A percentile compares a stretch with the other conserved stretches of the same genome.
These are phyloP conservation scores for Athalia rosae DNA, from an alignment of 2,888 invertebrate genomes.

Conservation along the genomic window DNA sequence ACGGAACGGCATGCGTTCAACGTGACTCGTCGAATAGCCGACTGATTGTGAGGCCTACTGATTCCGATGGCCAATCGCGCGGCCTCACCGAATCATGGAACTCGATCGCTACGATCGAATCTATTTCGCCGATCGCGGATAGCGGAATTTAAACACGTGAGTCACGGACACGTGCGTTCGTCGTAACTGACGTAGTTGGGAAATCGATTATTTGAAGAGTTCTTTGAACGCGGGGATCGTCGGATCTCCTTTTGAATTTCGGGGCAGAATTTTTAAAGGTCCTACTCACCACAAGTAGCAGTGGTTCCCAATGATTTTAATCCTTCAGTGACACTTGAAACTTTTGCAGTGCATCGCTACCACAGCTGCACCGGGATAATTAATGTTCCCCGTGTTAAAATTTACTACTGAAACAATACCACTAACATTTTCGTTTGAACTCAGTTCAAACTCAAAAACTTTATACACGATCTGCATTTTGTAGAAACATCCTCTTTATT, in stretches of 20 bases:
- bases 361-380: not conserved
- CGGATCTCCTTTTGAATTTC: no score
- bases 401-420: not conserved
- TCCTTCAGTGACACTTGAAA: slow-evolving; percentile 60
- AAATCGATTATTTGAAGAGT: no score
- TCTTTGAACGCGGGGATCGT: no score
- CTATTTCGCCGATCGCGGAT: no score
- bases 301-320: slow-evolving; percentile 65
- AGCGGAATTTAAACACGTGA: no score
- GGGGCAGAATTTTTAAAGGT: no score
- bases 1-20: not conserved
- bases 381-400: not conserved
- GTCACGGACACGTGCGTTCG: no score
- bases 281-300: slow-evolving; percentile 69
- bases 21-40: not conserved
- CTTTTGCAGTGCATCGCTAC: slow-evolving; percentile 6
- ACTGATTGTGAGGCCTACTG: not conserved
- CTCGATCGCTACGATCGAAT: no score
- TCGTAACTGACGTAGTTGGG: no score
- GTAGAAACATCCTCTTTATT: not conserved
- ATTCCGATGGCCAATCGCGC: slow-evolving; percentile 22
- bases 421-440: slow-evolving; percentile 23
- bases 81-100: no score
- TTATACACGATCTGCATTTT: slow-evolving; percentile 17
- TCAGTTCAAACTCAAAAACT: slow-evolving; percentile 13